A percentile compares a stretch with the other conserved stretches of the same genome.
phyloP scores from a whole-genome alignment of 2,113 vertebrate genomes.

The Mandrillus leucophaeus region DNA sequence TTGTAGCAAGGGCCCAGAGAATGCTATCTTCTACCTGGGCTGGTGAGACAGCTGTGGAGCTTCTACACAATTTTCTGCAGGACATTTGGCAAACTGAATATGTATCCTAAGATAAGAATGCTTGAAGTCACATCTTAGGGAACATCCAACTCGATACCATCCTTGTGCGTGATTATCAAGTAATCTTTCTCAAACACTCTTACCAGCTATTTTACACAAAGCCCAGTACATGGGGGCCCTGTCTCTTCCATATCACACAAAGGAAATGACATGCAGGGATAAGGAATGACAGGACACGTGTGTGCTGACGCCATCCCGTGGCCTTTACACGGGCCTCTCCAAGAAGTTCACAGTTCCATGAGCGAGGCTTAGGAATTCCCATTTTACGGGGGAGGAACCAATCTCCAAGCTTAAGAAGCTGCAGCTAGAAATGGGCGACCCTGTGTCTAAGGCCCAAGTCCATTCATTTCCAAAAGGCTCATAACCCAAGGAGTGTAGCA shows the following conservation, averaged over 20 bases:
- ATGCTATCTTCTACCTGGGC: neutral
- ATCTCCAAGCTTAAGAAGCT: neutral
- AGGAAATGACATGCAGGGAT: accelerated
- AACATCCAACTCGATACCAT: neutral
- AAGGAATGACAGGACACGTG: neutral
- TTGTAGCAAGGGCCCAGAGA: neutral
- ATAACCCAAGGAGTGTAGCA: neutral
- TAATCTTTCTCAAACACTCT: neutral
- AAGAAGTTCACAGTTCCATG: neutral
- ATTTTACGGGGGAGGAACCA: neutral
- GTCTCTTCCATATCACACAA: neutral
- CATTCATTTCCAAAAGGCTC: neutral
- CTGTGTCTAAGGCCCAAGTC: neutral
- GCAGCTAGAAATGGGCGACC: neutral
- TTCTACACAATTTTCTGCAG: neutral
- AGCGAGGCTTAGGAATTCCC: neutral
- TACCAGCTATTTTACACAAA: neutral
- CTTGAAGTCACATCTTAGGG: neutral
- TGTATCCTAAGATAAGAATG: neutral
- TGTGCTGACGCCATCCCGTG: too few relatives aligned
- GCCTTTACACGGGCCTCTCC: neutral
- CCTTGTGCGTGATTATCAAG: neutral
- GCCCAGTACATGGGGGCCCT: neutral
- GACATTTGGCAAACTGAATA: neutral
- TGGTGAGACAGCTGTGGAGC: neutral